Percentiles rank a stretch among this genome's conserved stretches.
These are phyloP conservation scores for Pogonophryne albipinna DNA, from an alignment of 2,797 vertebrate species.

Conservation along the genomic window DNA sequence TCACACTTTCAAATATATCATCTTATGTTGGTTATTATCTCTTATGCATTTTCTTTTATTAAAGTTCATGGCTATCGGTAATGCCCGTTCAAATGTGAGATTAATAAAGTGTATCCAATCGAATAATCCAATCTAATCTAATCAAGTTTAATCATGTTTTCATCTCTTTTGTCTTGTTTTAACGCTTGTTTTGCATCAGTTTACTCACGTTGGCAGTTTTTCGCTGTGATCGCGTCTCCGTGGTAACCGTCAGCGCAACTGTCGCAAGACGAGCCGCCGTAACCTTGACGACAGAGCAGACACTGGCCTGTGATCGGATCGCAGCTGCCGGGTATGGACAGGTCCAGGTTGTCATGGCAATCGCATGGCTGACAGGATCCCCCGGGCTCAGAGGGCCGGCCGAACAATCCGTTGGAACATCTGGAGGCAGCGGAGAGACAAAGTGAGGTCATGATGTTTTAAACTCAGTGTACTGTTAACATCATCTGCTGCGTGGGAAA, in stretches of 20 bases:
- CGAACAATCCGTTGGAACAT: conserved; percentile 94
- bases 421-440: conserved; percentile 75
- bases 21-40: too few species aligned
- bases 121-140: too few species aligned
- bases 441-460: background rate
- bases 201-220: conserved; percentile 93
- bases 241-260: conserved; percentile 93
- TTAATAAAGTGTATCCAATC: too few species aligned
- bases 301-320: conserved; percentile 94
- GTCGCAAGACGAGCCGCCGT: conserved; percentile 89
- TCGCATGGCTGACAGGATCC: conserved; percentile 91
- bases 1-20: too few species aligned
- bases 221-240: conserved; percentile 90
- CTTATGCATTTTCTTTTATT: too few species aligned
- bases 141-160: too few species aligned
- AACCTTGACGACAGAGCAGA: conserved; percentile 92
- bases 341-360: conserved; percentile 94
- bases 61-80: too few species aligned
- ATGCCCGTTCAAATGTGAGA: too few species aligned
- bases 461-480: background rate
- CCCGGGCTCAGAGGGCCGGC: conserved; percentile 89
- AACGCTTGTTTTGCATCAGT: background rate
- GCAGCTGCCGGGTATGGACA: conserved; percentile 90
- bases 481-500: background rate
- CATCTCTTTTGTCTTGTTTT: too few species aligned